Percentiles rank a stretch among this genome's conserved stretches.
Conservation (phyloP, 2,888 invertebrate species). For the Heteropelma amictum region DNA sequence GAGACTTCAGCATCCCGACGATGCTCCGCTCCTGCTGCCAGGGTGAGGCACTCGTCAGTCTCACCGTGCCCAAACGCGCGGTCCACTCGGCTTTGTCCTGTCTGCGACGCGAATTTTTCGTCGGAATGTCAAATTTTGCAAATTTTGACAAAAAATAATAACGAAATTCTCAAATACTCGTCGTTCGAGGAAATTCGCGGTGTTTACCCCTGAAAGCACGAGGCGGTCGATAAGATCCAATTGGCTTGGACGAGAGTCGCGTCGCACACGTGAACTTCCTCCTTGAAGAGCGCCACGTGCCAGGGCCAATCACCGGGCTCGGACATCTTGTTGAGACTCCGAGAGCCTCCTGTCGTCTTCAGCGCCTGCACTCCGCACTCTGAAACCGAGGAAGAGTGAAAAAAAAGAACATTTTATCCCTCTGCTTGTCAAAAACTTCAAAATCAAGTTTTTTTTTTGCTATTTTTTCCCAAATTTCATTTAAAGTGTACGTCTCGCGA, state of each 20-base stretch:
- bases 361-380: conserved; percentile 86
- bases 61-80: conserved; percentile 87
- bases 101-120: conserved; percentile 72
- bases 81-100: conserved; percentile 94
- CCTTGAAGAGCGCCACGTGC: conserved; percentile 90
- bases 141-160: conserved; percentile 8
- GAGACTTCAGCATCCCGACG: conserved; percentile 92
- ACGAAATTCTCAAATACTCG: background rate
- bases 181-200: background rate
- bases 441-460: too few relatives aligned
- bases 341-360: conserved; percentile 77
- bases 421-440: too few relatives aligned
- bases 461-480: background rate
- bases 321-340: conserved; percentile 85
- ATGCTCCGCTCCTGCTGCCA: conserved; percentile 93
- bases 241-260: conserved; percentile 89
- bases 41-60: conserved; percentile 88
- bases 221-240: conserved; percentile 92
- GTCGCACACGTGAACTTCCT: conserved; percentile 93
- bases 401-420: background rate
- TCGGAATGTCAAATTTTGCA: background rate
- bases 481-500: too few relatives aligned
- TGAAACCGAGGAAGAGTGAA: conserved; percentile 69
- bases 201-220: conserved; percentile 86
- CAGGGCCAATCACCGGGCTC: conserved; percentile 95